Evolutionary conservation across 2,113 vertebrate species (phyloP).

Genomic region (Halichoeres trimaculatus): DNA sequence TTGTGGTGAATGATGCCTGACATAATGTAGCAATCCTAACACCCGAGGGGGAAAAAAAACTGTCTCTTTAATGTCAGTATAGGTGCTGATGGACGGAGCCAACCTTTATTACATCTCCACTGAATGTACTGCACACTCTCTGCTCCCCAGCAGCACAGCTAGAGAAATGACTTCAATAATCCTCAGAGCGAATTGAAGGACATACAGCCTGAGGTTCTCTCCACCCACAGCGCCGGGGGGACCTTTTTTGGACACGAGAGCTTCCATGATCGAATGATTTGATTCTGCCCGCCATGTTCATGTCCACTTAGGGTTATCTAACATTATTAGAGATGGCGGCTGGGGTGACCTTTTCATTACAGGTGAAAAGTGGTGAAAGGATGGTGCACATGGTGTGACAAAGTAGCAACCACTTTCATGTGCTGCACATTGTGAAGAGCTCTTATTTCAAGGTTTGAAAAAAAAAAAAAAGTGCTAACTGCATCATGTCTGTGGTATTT

Average conservation of each 20-base stretch:
- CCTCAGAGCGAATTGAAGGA: neutral
- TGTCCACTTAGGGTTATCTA: slow-evolving; percentile 33
- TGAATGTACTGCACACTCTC: neutral
- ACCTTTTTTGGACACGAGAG: neutral
- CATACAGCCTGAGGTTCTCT: neutral
- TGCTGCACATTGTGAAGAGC: slow-evolving; percentile 5
- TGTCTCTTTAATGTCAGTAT: too few relatives aligned
- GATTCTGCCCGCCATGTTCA: slow-evolving; percentile 12
- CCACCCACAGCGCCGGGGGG: neutral
- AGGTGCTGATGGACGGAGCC: neutral
- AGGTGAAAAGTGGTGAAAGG: slow-evolving; percentile 25
- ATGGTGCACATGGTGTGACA: neutral
- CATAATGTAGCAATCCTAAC: neutral
- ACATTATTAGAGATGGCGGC: slow-evolving; percentile 40
- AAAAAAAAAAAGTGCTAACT: slow-evolving; percentile 46
- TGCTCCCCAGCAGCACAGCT: too few relatives aligned
- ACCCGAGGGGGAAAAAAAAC: neutral
- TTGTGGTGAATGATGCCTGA: too few relatives aligned
- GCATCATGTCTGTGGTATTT: slow-evolving; percentile 49
- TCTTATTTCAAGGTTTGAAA: slow-evolving; percentile 5
- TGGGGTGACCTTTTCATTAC: slow-evolving; percentile 57
- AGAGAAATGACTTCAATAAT: slow-evolving; percentile 25
- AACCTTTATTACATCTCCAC: neutral
- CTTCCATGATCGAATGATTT: slow-evolving; percentile 23
- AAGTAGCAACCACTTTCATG: neutral